Conservation (phyloP, 2,888 invertebrate genomes). For the Archips crataeganus region DNA sequence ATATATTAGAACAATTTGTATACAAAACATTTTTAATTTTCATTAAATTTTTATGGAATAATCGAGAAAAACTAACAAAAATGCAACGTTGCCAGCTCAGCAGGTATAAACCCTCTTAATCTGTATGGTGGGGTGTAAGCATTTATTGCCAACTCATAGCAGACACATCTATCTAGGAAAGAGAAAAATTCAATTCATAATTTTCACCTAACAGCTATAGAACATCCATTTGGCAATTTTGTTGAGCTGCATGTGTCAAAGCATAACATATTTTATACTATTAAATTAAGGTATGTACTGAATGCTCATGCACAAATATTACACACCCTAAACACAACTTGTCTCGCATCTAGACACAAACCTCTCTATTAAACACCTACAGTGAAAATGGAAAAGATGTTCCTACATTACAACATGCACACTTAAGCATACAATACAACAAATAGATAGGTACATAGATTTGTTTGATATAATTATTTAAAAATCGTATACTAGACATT, state of each 20-base stretch:
- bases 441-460: constrained; percentile 43
- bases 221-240: constrained; percentile 80
- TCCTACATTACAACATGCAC: constrained; percentile 43
- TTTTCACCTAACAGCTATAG: constrained; percentile 49
- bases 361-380: constrained; percentile 27
- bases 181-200: background rate
- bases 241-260: constrained; percentile 69
- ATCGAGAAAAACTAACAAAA: too few relatives aligned
- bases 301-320: constrained; percentile 41
- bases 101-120: too few relatives aligned
- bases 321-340: constrained; percentile 1
- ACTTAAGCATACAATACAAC: constrained; percentile 45
- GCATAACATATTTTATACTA: constrained; percentile 45
- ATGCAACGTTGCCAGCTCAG: too few relatives aligned
- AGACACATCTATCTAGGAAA: constrained; percentile 32
- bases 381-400: constrained; percentile 36
- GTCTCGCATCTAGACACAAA: constrained; percentile 23
- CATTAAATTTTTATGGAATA: too few relatives aligned
- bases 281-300: constrained; percentile 45
- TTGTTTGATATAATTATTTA: constrained; percentile 47
- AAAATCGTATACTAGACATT: constrained; percentile 51
- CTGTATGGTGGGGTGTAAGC: constrained; percentile 24
- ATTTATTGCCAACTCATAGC: constrained; percentile 29
- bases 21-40: too few relatives aligned
- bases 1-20: too few relatives aligned